These are phyloP conservation scores for Galagoides demidoff DNA, from an alignment of 2,797 vertebrate species.

Conservation along the genomic window DNA sequence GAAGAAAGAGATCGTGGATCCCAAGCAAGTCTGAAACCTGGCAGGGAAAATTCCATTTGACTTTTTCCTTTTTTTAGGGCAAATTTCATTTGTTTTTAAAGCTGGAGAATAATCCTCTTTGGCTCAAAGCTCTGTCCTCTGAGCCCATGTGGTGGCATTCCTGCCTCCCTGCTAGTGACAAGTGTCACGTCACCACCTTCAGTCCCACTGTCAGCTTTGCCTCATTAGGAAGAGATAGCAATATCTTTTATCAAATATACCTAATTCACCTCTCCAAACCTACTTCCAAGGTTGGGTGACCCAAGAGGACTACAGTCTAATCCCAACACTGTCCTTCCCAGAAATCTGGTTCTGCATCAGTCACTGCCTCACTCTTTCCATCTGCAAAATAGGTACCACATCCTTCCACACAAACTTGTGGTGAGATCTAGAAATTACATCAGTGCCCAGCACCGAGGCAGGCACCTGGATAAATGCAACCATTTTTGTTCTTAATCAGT, in stretches of 20 bases:
- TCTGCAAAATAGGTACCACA: neutral
- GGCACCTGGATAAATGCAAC: no score
- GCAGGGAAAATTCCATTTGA: neutral
- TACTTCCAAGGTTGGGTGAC: neutral
- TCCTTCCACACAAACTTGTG: neutral
- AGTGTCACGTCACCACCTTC: neutral
- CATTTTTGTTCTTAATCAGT: no score
- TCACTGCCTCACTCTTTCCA: neutral
- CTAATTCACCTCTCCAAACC: neutral
- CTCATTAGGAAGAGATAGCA: no score
- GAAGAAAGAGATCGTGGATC: neutral
- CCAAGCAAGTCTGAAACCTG: neutral
- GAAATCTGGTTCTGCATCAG: neutral
- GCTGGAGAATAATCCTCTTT: neutral
- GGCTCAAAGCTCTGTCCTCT: neutral
- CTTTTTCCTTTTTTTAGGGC: neutral
- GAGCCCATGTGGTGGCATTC: neutral
- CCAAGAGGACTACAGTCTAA: neutral
- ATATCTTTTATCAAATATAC: neutral
- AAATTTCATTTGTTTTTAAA: neutral
- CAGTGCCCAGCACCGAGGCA: no score
- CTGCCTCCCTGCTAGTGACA: neutral
- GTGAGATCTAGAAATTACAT: neutral
- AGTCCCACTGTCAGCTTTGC: neutral
- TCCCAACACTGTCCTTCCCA: neutral